Evolutionary conservation across 2,797 vertebrate species (phyloP).

Genomic region (Acestrorhynchus altus): DNA sequence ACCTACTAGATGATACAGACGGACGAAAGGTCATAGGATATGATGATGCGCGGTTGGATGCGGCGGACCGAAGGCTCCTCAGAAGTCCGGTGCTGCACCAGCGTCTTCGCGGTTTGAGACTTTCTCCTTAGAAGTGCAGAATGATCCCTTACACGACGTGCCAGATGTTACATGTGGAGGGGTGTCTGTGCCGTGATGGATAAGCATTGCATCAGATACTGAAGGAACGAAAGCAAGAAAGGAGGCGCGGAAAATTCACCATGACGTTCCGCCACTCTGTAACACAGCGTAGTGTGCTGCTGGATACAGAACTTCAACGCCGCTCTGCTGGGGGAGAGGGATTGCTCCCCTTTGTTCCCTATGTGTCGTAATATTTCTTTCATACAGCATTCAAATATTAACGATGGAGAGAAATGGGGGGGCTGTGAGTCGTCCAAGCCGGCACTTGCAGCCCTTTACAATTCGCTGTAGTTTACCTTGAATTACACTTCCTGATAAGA

Average conservation of each 20-base stretch:
- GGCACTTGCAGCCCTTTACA: conserved; percentile 12
- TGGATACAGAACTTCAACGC: conserved; percentile 39
- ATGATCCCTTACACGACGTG: conserved; percentile 42
- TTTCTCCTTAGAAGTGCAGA: conserved; percentile 54
- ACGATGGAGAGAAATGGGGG: conserved; percentile 54
- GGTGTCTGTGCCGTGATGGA: conserved; percentile 35
- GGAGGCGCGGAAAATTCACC: conserved; percentile 31
- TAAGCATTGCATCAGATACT: conserved; percentile 51
- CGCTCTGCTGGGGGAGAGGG: conserved; percentile 33
- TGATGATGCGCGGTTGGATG: conserved; percentile 48
- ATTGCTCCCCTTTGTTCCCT: conserved; percentile 47
- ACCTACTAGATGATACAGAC: conserved; percentile 38
- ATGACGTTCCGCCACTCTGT: conserved; percentile 29
- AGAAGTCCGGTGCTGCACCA: conserved; percentile 43
- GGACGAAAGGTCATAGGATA: conserved; percentile 56
- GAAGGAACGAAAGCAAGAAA: conserved; percentile 11
- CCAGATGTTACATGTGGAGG: conserved; percentile 48
- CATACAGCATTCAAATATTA: conserved; percentile 59
- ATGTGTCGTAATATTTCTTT: conserved; percentile 61
- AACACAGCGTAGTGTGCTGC: conserved; percentile 24
- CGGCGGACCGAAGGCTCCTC: conserved; percentile 26
- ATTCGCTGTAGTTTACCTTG: neutral
- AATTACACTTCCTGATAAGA: neutral
- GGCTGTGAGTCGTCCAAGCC: conserved; percentile 33
- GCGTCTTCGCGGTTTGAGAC: conserved; percentile 51